A percentile compares a stretch with the other conserved stretches of the same genome.
phyloP scores from a whole-genome alignment of 2,113 vertebrate genomes.

The Xenopus borealis region DNA sequence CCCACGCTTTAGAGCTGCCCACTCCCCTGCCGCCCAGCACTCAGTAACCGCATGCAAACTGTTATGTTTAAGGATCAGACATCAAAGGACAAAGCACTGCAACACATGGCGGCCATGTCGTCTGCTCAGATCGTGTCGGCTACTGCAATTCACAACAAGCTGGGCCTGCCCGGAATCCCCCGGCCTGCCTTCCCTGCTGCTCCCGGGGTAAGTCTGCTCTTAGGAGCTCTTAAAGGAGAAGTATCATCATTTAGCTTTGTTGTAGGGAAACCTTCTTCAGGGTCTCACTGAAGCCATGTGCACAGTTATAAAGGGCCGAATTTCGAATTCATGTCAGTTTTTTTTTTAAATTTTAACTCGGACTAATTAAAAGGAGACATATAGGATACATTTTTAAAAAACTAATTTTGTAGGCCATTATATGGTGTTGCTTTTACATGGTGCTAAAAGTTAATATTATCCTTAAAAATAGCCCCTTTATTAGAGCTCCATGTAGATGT shows the following conservation, averaged over 20 bases:
- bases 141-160: constrained; percentile 98
- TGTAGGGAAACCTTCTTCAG: too few species aligned
- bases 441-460: too few species aligned
- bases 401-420: too few species aligned
- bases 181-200: constrained; percentile 93
- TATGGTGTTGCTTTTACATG: too few species aligned
- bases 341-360: too few species aligned
- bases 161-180: constrained; percentile 95
- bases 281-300: too few species aligned
- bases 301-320: too few species aligned
- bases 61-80: constrained; percentile 96
- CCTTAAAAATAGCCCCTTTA: too few species aligned
- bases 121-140: constrained; percentile 99
- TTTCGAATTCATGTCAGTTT: too few species aligned
- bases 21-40: constrained; percentile 52
- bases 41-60: constrained; percentile 78
- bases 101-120: constrained; percentile 99
- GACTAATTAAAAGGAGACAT: too few species aligned
- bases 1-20: constrained; percentile 67
- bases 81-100: constrained; percentile 98
- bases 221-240: background rate
- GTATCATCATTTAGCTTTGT: background rate
- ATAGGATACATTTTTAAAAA: too few species aligned
- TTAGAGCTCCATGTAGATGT: too few species aligned
- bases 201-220: constrained; percentile 83